phyloP scores from a whole-genome alignment of 23 tunicate species.

The Clavelina lepadiformis region DNA sequence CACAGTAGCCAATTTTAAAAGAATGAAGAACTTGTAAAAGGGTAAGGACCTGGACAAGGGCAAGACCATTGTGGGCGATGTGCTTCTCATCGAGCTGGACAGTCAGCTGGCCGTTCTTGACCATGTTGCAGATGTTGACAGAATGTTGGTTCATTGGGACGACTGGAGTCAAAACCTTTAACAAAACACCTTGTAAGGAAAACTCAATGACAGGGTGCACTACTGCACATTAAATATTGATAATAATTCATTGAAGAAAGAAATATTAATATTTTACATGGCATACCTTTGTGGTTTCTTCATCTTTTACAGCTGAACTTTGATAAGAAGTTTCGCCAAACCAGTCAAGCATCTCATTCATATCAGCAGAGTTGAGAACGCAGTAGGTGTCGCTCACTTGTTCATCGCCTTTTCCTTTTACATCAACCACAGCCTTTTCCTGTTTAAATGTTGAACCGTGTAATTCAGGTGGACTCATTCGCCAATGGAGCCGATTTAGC shows the following conservation, averaged over 20 bases:
- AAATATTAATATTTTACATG: neutral
- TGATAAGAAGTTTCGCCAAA: constrained; percentile 50
- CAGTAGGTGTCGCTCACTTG: constrained; percentile 67
- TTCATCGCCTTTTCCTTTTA: constrained; percentile 32
- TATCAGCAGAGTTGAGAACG: constrained; percentile 54
- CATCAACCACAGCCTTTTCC: constrained; percentile 88
- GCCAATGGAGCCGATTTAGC: too few species aligned
- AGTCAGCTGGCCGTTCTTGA: constrained; percentile 73
- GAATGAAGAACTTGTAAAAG: neutral
- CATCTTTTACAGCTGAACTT: constrained; percentile 49
- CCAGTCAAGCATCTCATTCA: constrained; percentile 46
- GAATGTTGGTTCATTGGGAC: constrained; percentile 68
- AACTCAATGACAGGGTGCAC: neutral
- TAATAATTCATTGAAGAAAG: neutral
- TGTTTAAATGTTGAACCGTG: constrained; percentile 6
- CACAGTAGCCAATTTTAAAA: neutral
- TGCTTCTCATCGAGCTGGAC: constrained; percentile 65
- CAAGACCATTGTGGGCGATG: constrained; percentile 82
- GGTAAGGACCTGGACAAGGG: constrained; percentile 72
- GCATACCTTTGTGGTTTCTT: constrained; percentile 50
- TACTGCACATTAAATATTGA: neutral
- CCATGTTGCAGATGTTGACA: constrained; percentile 54
- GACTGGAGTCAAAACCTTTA: constrained; percentile 63
- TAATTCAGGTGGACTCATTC: too few species aligned
- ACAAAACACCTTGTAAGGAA: neutral